These are phyloP conservation scores for Yoshiicerus persimilis DNA, from an alignment of 1,140 invertebrate species.

Conservation along the genomic window DNA sequence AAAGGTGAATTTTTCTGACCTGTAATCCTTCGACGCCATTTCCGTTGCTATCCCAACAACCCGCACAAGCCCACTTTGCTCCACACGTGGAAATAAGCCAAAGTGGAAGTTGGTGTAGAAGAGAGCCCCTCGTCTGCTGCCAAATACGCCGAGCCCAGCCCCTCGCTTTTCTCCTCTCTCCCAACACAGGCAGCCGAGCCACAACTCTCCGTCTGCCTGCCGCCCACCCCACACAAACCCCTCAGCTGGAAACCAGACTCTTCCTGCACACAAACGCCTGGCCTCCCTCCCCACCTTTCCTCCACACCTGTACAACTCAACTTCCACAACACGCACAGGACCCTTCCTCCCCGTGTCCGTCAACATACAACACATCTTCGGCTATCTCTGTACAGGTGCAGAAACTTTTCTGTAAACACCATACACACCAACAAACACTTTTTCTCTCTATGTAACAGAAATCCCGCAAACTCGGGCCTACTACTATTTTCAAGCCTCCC, in stretches of 20 bases:
- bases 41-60: conserved; percentile 38
- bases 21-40: conserved; percentile 39
- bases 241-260: not conserved
- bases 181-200: not conserved
- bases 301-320: not conserved
- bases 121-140: not conserved
- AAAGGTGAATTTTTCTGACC: not conserved
- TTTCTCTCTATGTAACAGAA: no score
- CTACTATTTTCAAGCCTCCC: no score
- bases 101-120: conserved; percentile 22
- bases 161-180: not conserved
- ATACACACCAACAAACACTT: no score
- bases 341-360: not conserved
- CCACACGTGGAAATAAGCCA: conserved; percentile 31
- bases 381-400: not conserved
- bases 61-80: conserved; percentile 38
- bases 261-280: not conserved
- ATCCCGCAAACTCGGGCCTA: no score
- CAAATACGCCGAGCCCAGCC: conserved; percentile 13
- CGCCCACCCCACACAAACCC: not conserved
- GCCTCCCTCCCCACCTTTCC: not conserved
- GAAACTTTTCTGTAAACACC: not conserved
- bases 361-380: not conserved
- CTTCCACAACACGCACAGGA: not conserved
- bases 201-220: not conserved